Evolutionary conservation across 2,113 vertebrate species (phyloP), one percentile per base, ranked within the genome.

Genomic region (Perca flavescens): DNA sequence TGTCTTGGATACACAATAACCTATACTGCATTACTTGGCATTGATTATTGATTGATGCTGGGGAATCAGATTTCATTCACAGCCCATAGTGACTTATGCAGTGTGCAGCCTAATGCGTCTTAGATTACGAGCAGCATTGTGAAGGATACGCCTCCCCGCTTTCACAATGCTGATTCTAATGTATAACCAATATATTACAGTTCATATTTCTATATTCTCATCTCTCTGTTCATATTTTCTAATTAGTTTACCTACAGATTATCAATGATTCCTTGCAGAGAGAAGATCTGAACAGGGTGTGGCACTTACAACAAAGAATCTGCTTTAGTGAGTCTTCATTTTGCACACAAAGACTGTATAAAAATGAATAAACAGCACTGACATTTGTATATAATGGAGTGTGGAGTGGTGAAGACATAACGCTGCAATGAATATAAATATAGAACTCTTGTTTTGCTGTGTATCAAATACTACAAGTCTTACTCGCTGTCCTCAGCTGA

Each of bases 41-140:
- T 82, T 83, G 87, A 90, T 91, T 83, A 90, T 77, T 63, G 74
- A 80, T 76, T 61, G 56, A 79, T 72, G 62, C 47, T n/a, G 65
- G 58, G 28, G 88, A 77, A 54, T 93, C 88, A 67, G 69, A 79
- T 94, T 89, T 84, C 89, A 77, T 71, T 82, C 63, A 79, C 54
- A 83, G 72, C 28, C 64, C 80, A 57, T 66, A 64, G 46, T 85
- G 74, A 84, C 69, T 69, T 60, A 78, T 64, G 57, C 79, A 72
- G 46, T 74, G 53, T 5, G 53, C 68, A 46, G 57, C 46, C 43
- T 50, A 14, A 53, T 56, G 77, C 86, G 2, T 88, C 58, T 85
- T 82, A 52, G 52, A 78, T 85, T 66, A 72, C 40, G 13, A 62
- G 64, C 67, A 74, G 83, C 79, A 31, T 40, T 43, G 71, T 72